Evolutionary conservation across 2,888 invertebrate species (phyloP), one percentile per base, ranked within the genome.

Genomic region (Beris morrisii): DNA sequence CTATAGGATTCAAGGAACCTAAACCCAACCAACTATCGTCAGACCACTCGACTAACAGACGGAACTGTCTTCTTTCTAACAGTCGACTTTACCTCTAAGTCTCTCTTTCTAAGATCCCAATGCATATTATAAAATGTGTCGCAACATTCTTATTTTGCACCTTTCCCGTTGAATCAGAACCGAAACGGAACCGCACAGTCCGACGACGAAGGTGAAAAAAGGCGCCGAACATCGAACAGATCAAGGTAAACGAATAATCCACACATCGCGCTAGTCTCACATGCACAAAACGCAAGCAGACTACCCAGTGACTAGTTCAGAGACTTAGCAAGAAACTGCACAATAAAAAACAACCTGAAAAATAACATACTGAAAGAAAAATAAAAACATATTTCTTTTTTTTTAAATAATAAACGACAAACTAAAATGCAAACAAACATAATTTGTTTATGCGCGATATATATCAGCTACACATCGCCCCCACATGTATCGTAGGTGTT

Each of bases 391-490:
- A 22, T 22, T 22, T 22, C 3, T 22, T 3, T 3, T 38, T 7
- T 38, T 5, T 9, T 38, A 57, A 57, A 28, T 22, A 12, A 22
- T 30, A 59, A 59, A 59, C 48, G 58, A 59, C 58, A 48, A 46
- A 48, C 46, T 59, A 59, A 45, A 44, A 59, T 59, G 58, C 63
- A 57, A 57, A 52, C 61, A 65, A 68, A 64, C 65, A 64, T 65
- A 68, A 68, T 65, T 68, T 65, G 65, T 65, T 67, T 67, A 67
- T 67, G 59, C 59, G 43, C 55, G 65, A 64, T 50, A 65, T 56
- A 61, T 67, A 59, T 65, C 63, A 65, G 46, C 31, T 63, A 46
- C 45, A 52, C 31, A 54, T 65, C 63, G 67, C 57, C 63, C 46
- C 58, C 68, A 59, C 58, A 56, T n/a, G 45, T 54, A 64, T 61